Conservation (phyloP, 2,888 invertebrate genomes). For the Eucera pruinosa region DNA sequence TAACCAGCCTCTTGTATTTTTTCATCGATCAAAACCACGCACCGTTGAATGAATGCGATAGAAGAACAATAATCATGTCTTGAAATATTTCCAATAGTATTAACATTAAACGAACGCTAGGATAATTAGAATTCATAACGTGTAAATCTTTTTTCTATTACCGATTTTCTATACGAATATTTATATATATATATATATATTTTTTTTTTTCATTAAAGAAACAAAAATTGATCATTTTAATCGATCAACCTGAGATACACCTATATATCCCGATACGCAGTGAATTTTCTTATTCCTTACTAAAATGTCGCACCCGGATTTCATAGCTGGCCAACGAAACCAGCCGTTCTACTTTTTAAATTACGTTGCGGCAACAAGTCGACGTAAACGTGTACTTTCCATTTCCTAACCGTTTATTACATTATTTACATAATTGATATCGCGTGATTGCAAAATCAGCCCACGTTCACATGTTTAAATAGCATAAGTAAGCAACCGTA, state of each 20-base stretch:
- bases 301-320: not conserved
- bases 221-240: too few species aligned
- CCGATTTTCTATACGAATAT: too few species aligned
- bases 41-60: not conserved
- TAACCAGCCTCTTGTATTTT: not conserved
- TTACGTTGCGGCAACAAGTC: not conserved
- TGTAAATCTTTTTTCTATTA: too few species aligned
- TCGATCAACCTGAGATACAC: too few species aligned
- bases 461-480: not conserved
- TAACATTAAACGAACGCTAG: not conserved
- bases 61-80: not conserved
- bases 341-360: conserved; percentile 13
- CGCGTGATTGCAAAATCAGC: not conserved
- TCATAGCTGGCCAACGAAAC: not conserved
- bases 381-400: not conserved
- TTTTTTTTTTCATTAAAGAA: not conserved
- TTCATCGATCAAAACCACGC: not conserved
- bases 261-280: too few species aligned
- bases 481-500: conserved; percentile 2
- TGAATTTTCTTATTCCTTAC: conserved; percentile 5
- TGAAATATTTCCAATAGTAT: not conserved
- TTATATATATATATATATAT: not conserved
- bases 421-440: conserved; percentile 11
- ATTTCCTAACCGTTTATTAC: not conserved
- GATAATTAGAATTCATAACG: conserved; percentile 2